Base-by-base conservation (phyloP, 2,888 invertebrate species). In the Tipula vernalis region DNA sequence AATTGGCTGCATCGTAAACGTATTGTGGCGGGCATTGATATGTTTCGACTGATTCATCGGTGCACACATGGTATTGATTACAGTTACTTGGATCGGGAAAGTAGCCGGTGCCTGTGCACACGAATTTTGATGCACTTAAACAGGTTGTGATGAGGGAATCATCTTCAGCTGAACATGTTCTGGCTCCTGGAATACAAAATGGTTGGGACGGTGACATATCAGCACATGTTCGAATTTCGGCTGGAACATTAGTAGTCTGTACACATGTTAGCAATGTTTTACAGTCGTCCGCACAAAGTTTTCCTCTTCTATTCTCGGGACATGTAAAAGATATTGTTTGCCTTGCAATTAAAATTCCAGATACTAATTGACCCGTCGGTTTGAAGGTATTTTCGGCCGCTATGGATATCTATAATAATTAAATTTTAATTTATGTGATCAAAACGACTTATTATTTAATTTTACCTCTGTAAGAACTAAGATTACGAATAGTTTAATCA, bases 61-160 rank as follows among this genome's bases (percentile, higher is more conserved):
- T 57, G 51, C 88, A 88, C 41, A 88, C 71, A 83, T 84, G 87
- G 47, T 87, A 88, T 84, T 87, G 87, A 15, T 87, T 83, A 39
- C 88, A 88, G 44, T 88, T 86, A 36, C 71, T 28, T 42, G 87
- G 87, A 87, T 87, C 87, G 15, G 51, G 51, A 15, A 51, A 51
- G 15, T 51, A 51, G 6, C 51, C 51, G 5, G 15, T 51, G 4
- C 15, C 15, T 10, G 51, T 51, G 12, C 51, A 51, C 5, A 51
- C 8, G 15, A 51, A 51, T 15, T 10, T 15, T 15, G 51, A 51
- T 51, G 51, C 15, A 6, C 15, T 15, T 51, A 15, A n/a, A 8
- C 51, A 51, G 5, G 6, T 15, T 51, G 51, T 18, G 5, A 51
- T 15, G 15, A 15, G 15, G 15, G 51, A 18, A 5, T 15, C 15